phyloP scores from a whole-genome alignment of 2,113 vertebrate species.

The Neolamprologus tretocephalus region DNA sequence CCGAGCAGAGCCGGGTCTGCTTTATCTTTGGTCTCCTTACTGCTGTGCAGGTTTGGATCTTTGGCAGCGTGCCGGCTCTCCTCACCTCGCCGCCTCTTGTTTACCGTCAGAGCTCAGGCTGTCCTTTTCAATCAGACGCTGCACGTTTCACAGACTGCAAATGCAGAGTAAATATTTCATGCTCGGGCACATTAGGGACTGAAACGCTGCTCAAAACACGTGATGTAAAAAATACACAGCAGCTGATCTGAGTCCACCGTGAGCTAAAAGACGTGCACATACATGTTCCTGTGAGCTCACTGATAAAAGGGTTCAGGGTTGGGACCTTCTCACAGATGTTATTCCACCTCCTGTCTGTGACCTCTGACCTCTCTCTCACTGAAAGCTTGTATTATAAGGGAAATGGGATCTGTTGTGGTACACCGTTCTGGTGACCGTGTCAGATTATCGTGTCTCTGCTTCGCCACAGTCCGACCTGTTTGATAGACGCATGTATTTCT shows the following conservation, averaged over 20 bases:
- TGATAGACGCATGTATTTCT: background rate
- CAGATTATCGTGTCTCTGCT: background rate
- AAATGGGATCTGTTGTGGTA: background rate
- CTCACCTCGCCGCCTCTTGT: background rate
- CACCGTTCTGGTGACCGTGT: background rate
- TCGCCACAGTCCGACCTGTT: background rate
- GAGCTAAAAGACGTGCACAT: background rate
- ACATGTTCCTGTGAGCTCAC: background rate
- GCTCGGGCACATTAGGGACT: background rate
- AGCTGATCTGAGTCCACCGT: background rate
- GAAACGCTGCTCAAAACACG: background rate
- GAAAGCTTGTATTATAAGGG: background rate
- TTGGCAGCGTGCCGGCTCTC: background rate
- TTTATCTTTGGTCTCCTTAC: background rate
- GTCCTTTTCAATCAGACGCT: background rate
- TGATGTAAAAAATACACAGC: background rate
- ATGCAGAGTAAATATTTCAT: background rate
- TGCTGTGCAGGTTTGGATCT: background rate
- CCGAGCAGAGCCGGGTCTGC: fast-evolving
- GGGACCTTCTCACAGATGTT: fast-evolving
- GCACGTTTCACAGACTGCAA: background rate
- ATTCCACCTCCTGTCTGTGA: background rate
- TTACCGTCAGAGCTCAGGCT: background rate
- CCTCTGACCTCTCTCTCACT: background rate
- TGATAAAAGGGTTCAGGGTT: background rate